Conservation (phyloP, 1,140 invertebrate species). For the Choristoneura fumiferana region DNA sequence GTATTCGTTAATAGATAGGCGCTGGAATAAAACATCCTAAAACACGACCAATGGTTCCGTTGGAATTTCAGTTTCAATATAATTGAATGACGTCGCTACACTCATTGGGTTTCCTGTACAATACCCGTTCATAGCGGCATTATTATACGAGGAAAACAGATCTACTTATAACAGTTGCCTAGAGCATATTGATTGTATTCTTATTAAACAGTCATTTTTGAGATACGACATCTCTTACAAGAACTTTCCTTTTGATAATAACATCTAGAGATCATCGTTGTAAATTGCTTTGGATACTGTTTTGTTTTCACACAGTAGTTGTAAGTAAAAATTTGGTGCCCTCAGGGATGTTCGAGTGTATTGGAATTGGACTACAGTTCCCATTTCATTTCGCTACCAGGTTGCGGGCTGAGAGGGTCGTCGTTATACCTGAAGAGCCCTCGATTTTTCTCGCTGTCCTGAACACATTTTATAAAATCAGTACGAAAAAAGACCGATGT, state of each 20-base stretch:
- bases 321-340: too few relatives aligned
- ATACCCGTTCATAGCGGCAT: not conserved
- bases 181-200: too few relatives aligned
- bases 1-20: too few relatives aligned
- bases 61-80: not conserved
- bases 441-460: constrained; percentile 35
- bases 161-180: not conserved
- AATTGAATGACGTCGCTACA: not conserved
- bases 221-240: constrained; percentile 45
- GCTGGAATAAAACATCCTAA: too few relatives aligned
- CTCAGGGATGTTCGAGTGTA: too few relatives aligned
- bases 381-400: constrained; percentile 5
- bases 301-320: too few relatives aligned
- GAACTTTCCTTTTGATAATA: constrained; percentile 46
- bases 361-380: not conserved
- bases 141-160: not conserved
- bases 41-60: not conserved
- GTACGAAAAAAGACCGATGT: too few relatives aligned
- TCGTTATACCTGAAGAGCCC: constrained; percentile 48
- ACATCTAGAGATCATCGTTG: constrained; percentile 24
- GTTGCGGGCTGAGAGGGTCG: constrained; percentile 28
- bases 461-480: not conserved
- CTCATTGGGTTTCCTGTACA: constrained; percentile 6
- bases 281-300: too few relatives aligned
- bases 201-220: constrained; percentile 34